Conservation (phyloP, 2,113 vertebrate species). For the Phoxinus phoxinus region DNA sequence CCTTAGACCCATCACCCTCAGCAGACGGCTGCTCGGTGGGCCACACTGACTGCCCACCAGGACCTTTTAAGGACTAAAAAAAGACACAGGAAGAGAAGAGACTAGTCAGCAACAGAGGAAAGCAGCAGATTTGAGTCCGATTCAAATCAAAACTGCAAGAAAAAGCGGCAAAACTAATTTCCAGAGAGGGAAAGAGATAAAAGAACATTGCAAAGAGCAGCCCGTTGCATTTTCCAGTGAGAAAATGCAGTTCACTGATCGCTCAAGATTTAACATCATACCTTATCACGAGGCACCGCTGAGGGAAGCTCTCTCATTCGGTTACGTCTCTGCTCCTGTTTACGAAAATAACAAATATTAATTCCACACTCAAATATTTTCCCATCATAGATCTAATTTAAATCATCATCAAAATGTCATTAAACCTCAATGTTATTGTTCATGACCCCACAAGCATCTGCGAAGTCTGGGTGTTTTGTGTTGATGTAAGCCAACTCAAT, state of each 20-base stretch:
- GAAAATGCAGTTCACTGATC: background rate
- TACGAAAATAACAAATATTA: background rate
- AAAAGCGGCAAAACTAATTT: background rate
- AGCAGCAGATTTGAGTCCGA: background rate
- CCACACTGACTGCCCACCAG: conserved; percentile 84
- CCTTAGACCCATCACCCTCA: conserved; percentile 88
- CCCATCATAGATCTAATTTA: background rate
- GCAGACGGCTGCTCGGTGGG: conserved; percentile 83
- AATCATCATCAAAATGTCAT: conserved; percentile 4
- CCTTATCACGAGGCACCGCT: conserved; percentile 89
- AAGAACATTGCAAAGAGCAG: background rate
- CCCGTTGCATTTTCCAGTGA: background rate
- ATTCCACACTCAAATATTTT: background rate
- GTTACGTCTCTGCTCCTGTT: conserved; percentile 93
- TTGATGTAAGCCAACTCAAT: conserved; percentile 99
- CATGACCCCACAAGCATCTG: conserved; percentile 95
- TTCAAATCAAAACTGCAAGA: background rate
- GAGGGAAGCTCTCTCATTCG: conserved; percentile 89
- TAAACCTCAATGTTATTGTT: conserved; percentile 97
- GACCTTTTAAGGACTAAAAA: conserved; percentile 88
- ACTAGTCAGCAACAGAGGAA: conserved; percentile 65
- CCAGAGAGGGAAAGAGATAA: background rate
- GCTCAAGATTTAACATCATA: conserved; percentile 61
- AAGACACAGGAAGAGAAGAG: conserved; percentile 61
- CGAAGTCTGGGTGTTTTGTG: conserved; percentile 98